Evolutionary conservation across 2,888 invertebrate genomes (phyloP), one percentile per base, ranked within the genome.

Genomic region (Drosophila formosana): DNA sequence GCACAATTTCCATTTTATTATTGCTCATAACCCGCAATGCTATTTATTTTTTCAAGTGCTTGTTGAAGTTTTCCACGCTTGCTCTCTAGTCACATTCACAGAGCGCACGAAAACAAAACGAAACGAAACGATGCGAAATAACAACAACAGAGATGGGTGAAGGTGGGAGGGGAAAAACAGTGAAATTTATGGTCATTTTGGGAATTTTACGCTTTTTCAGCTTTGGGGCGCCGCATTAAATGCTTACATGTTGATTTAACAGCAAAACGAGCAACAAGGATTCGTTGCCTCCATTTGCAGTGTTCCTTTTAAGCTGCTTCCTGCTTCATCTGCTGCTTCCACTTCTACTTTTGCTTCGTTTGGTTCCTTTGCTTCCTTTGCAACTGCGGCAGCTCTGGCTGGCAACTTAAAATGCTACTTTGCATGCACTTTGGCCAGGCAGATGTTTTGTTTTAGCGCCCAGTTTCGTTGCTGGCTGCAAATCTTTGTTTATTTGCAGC

Each of bases 111-210:
- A 25, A 32, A 32, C 51, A 53, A 49, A 37, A 30, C n/a, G 25
- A 28, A 53, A 34, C 37, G 46, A 39, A 75, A 60, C 37, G 37
- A 57, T 39, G 32, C 57, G 52, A 43, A 60, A 5, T 4, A 37
- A 18, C 69, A 82, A 80, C 79, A 68, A 26, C 69, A 80, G n/a
- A n/a, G n/a, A 72, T 69, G 79, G 68, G n/a, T n/a, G n/a, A n/a
- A n/a, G n/a, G n/a, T n/a, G n/a, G n/a, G n/a, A n/a, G 84, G 67
- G 70, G 57, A 25, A 70, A 86, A 81, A 78, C 87, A 79, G 71
- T 77, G 72, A 83, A 91, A 90, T 90, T 90, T 90, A 90, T 87
- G 89, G 85, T 89, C 90, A 89, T 88, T 89, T 89, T 89, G 90
- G 90, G 85, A 88, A 85, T 85, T 85, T 85, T 86, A 86, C 88